A percentile compares a stretch with the other conserved stretches of the same genome.
These are phyloP conservation scores for Congeria kusceri DNA, from an alignment of 2,888 invertebrate species.

Conservation along the genomic window DNA sequence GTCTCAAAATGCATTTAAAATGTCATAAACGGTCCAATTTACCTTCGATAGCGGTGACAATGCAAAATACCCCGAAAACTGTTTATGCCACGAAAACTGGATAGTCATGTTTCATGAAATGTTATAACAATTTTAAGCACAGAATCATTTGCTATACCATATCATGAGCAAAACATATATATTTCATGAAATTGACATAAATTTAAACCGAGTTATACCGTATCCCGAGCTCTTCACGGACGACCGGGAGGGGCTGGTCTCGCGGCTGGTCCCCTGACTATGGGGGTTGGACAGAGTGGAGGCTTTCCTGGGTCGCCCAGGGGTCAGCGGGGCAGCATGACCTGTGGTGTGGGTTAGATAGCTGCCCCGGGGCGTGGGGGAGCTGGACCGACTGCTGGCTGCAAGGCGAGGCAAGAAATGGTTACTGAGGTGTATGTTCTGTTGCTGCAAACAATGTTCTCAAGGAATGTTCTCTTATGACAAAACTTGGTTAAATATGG, in stretches of 20 bases:
- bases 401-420: slow-evolving; percentile 69
- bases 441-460: no score
- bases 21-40: no score
- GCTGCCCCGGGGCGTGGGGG: slow-evolving; percentile 94
- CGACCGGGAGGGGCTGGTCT: slow-evolving; percentile 83
- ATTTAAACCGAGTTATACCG: slow-evolving; percentile 31
- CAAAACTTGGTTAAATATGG: no score
- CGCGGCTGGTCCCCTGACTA: slow-evolving; percentile 85
- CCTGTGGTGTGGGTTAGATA: slow-evolving; percentile 88
- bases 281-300: slow-evolving; percentile 78
- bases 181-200: no score
- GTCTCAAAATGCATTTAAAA: no score
- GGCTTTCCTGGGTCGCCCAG: slow-evolving; percentile 69
- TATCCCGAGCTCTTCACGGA: slow-evolving; percentile 60
- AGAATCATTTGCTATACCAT: no score
- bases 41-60: no score
- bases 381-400: slow-evolving; percentile 97
- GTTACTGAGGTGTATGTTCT: no score
- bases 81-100: no score
- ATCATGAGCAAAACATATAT: no score
- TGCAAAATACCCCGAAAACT: no score
- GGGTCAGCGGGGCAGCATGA: slow-evolving; percentile 70
- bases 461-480: no score
- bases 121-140: not conserved
- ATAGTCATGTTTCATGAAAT: not conserved